A percentile compares a stretch with the other conserved stretches of the same genome.
These are phyloP conservation scores for Sepioteuthis lessoniana DNA, from an alignment of 2,888 invertebrate genomes.

Conservation along the genomic window DNA sequence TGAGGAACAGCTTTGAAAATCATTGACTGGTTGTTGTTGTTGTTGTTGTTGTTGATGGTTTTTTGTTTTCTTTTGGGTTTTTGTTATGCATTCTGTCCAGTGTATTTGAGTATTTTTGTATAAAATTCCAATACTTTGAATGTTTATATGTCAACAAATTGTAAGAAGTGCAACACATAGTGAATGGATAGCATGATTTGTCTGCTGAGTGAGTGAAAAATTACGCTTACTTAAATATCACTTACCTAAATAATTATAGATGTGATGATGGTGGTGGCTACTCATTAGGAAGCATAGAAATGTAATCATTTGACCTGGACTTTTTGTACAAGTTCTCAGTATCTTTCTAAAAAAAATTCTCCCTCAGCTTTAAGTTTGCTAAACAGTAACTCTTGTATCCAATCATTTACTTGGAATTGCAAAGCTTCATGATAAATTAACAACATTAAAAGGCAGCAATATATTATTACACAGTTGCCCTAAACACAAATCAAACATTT, in stretches of 20 bases:
- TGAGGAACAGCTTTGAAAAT: background rate
- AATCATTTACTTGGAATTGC: background rate
- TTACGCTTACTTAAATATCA: background rate
- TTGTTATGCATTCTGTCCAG: background rate
- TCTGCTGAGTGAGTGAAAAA: background rate
- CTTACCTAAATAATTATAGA: background rate
- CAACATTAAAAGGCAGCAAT: background rate
- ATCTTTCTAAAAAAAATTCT: background rate
- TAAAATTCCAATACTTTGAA: background rate
- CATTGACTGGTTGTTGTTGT: background rate
- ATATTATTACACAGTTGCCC: background rate
- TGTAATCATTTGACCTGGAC: background rate
- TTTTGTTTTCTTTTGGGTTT: too few relatives aligned
- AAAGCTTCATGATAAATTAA: background rate
- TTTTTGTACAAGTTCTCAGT: background rate
- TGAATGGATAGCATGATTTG: background rate
- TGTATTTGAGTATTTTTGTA: background rate
- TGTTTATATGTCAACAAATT: conserved; percentile 25
- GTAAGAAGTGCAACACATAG: background rate
- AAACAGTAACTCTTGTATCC: background rate
- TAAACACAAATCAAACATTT: background rate
- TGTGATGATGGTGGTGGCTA: background rate
- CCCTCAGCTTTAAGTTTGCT: background rate
- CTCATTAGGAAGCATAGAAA: background rate
- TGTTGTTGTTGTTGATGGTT: too few relatives aligned